These are phyloP conservation scores for Candoia aspera DNA, from an alignment of 2,113 vertebrate genomes.

Conservation along the genomic window DNA sequence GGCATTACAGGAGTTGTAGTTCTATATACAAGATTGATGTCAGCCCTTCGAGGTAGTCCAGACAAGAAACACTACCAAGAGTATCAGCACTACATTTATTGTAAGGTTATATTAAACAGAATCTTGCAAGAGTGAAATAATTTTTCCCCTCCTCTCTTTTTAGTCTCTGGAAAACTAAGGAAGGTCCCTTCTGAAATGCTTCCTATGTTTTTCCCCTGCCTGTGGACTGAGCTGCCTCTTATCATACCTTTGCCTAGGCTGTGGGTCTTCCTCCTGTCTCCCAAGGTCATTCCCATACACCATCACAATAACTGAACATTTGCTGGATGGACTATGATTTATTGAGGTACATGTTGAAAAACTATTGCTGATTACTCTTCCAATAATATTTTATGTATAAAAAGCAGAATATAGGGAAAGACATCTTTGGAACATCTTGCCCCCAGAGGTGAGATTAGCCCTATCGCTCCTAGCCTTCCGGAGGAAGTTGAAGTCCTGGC, in stretches of 20 bases:
- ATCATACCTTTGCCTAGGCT: background rate
- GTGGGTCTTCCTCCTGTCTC: background rate
- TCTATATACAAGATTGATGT: background rate
- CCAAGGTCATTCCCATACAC: background rate
- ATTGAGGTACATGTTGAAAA: background rate
- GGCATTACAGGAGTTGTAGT: background rate
- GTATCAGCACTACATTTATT: background rate
- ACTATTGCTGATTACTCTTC: constrained; percentile 4
- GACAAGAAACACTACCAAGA: background rate
- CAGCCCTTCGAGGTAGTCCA: background rate
- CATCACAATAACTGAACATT: background rate
- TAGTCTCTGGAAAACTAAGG: background rate
- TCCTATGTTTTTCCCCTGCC: background rate
- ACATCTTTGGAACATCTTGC: too few relatives aligned
- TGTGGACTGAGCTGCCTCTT: background rate
- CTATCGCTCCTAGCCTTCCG: too few relatives aligned
- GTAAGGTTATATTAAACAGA: background rate
- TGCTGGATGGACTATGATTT: background rate
- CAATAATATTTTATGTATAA: background rate
- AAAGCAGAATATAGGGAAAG: background rate
- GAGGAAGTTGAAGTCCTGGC: too few relatives aligned
- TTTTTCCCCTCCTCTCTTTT: background rate
- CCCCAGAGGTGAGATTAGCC: too few relatives aligned
- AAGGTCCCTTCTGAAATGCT: background rate
- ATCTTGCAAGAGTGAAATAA: background rate